Evolutionary conservation across 2,113 vertebrate species (phyloP), one percentile per base, ranked within the genome.

Genomic region (Heloderma charlesbogerti): DNA sequence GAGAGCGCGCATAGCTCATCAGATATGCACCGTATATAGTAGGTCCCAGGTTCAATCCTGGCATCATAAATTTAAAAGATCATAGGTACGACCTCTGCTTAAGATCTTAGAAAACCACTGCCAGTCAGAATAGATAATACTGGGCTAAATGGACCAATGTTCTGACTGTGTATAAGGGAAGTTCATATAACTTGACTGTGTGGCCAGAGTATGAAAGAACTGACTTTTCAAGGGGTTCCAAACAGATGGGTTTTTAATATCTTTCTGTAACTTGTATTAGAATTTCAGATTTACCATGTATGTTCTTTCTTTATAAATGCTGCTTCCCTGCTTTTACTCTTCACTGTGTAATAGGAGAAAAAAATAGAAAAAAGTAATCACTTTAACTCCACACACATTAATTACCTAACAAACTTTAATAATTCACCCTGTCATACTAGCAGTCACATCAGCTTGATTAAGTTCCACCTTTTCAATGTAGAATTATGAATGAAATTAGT

Each of bases 281-380:
- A 89, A 81, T 69, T 94, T 69, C 80, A 79, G n/a, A 72, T 79
- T 48, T 66, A 51, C n/a, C n/a, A n/a, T 0, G 63, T 79, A 40
- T 7, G 88, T 87, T 78, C 20, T 91, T 88, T 81, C 27, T 34
- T 29, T 93, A 75, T 93, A 13, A 88, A 37, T 22, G 43, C 72
- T 78, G 27, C 43, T 60, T 84, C 2, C 86, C 88, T 48, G 27
- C 31, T 92, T 80, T 72, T 60, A 34, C 7, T 63, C 92, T 84
- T 74, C 0, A 0, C 69, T 84, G 81, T 88, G 87, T 94, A 94
- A 95, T 95, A 95, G n/a, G n/a, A n/a, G n/a, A 95, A 95, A n/a
- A 40, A 0, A 54, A 0, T 82, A n/a, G n/a, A n/a, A n/a, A n/a
- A n/a, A n/a, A n/a, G n/a, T n/a, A n/a, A n/a, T n/a, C n/a, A n/a